Evolutionary conservation across 53 echinoderm and acorn worm species (phyloP).

Genomic region (Mesocentrotus franciscanus): DNA sequence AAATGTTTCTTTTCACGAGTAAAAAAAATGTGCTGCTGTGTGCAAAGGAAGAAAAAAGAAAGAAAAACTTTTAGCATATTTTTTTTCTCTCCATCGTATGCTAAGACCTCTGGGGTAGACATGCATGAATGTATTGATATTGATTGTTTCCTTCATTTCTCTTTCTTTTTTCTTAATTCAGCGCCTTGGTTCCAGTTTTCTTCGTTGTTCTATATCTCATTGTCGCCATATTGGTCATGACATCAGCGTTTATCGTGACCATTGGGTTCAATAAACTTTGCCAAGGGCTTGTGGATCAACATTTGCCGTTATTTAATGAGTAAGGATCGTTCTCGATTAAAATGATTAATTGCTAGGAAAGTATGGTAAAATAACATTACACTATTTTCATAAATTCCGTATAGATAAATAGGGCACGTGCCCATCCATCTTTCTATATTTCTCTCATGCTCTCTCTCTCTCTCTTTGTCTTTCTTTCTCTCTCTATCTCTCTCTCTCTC

Average conservation of each 20-base stretch:
- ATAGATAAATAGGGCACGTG: too few relatives aligned
- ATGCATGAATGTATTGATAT: too few relatives aligned
- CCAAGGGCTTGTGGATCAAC: neutral
- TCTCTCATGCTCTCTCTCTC: neutral
- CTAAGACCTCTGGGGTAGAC: too few relatives aligned
- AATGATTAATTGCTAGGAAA: too few relatives aligned
- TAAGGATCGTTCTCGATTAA: neutral
- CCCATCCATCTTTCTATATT: neutral
- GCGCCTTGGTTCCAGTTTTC: neutral
- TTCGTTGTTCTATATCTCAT: neutral
- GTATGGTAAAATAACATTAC: too few relatives aligned
- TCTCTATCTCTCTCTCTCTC: neutral
- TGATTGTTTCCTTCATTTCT: neutral
- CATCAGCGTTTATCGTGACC: neutral
- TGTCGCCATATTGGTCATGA: conserved; percentile 8
- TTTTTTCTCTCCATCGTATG: too few relatives aligned
- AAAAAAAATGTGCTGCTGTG: too few relatives aligned
- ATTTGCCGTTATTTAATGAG: neutral
- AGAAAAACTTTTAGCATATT: too few relatives aligned
- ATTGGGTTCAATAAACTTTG: conserved; percentile 44
- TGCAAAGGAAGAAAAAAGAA: too few relatives aligned
- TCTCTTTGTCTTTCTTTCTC: neutral
- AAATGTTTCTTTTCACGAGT: too few relatives aligned
- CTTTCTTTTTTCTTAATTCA: neutral
- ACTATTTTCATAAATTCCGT: too few relatives aligned